Evolutionary conservation across 1,140 invertebrate genomes (phyloP).

Genomic region (Drosophila arizonae): DNA sequence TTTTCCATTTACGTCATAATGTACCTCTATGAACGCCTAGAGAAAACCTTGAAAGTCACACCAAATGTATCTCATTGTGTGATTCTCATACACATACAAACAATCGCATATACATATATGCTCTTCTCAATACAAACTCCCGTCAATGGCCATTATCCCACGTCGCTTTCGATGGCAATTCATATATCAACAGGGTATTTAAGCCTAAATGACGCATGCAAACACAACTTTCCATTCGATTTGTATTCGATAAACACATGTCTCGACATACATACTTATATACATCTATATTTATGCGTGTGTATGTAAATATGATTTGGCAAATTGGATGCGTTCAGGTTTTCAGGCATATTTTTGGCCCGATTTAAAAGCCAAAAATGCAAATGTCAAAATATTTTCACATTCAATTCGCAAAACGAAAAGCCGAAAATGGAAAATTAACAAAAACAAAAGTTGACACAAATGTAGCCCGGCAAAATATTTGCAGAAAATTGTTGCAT

Average conservation of each 20-base stretch:
- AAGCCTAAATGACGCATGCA: constrained; percentile 25
- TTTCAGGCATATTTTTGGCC: constrained; percentile 22
- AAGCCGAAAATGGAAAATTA: constrained; percentile 40
- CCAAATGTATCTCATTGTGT: too few species aligned
- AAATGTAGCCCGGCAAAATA: constrained; percentile 28
- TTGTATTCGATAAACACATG: constrained; percentile 7
- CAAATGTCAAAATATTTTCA: constrained; percentile 34
- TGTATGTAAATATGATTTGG: not conserved
- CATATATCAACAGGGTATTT: not conserved
- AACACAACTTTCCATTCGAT: constrained; percentile 24
- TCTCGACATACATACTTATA: not conserved
- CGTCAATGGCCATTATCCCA: too few species aligned
- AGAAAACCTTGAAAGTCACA: too few species aligned
- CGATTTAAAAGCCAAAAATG: constrained; percentile 27
- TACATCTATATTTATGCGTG: not conserved
- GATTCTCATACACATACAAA: too few species aligned
- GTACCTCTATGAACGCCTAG: too few species aligned
- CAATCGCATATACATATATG: too few species aligned
- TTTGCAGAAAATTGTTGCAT: constrained; percentile 12
- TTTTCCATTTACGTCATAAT: too few species aligned
- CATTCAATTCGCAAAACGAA: constrained; percentile 41
- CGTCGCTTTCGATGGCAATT: not conserved
- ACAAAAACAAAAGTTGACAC: constrained; percentile 24
- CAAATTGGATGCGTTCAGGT: constrained; percentile 6
- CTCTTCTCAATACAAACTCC: too few species aligned